These are phyloP conservation scores for Callimorpha dominula DNA, from an alignment of 2,888 invertebrate species.

Conservation along the genomic window DNA sequence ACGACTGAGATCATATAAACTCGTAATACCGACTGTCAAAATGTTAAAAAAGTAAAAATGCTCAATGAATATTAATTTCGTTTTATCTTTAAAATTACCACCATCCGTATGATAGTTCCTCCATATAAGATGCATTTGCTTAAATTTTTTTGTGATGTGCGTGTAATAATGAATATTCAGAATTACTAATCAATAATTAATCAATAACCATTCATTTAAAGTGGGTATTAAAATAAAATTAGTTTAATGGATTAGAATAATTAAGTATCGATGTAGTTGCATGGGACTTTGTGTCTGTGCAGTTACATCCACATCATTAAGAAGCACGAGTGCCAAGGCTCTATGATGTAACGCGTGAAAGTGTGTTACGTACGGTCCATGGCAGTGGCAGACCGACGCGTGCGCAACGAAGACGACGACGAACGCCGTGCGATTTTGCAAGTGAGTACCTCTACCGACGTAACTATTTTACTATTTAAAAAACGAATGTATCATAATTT, in stretches of 20 bases:
- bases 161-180: not conserved
- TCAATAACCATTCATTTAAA: not conserved
- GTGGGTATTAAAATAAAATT: not conserved
- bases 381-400: constrained; percentile 53
- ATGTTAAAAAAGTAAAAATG: too few species aligned
- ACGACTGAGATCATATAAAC: too few species aligned
- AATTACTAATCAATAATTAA: not conserved
- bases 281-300: not conserved
- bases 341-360: constrained; percentile 81
- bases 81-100: too few species aligned
- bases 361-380: constrained; percentile 56
- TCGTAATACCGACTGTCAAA: too few species aligned
- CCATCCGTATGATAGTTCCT: not conserved
- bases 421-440: constrained; percentile 35
- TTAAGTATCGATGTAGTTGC: not conserved
- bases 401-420: constrained; percentile 56
- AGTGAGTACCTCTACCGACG: constrained; percentile 48
- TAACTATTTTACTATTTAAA: constrained; percentile 9
- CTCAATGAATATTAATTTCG: too few species aligned
- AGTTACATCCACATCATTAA: constrained; percentile 49
- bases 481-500: too few species aligned
- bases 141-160: not conserved
- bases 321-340: constrained; percentile 73
- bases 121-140: not conserved
- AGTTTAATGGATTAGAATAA: not conserved